phyloP scores from a whole-genome alignment of 1,140 invertebrate species.

The Neodiprion virginianus region DNA sequence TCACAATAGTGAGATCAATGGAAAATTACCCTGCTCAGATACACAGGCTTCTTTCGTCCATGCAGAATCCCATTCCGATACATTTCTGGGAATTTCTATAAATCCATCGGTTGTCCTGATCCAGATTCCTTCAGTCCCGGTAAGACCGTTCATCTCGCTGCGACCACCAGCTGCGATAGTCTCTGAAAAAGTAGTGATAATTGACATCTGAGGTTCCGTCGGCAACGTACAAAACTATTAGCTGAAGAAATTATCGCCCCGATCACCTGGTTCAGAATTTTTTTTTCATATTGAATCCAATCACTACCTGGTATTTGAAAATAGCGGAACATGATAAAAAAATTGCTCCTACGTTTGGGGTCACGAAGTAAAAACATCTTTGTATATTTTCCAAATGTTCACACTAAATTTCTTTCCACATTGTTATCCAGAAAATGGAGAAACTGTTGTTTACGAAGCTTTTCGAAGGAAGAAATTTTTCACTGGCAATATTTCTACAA shows the following conservation, averaged over 20 bases:
- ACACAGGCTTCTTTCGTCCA: conserved; percentile 59
- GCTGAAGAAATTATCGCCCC: neutral
- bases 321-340: too few relatives aligned
- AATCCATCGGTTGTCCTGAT: conserved; percentile 48
- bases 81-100: conserved; percentile 47
- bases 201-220: neutral
- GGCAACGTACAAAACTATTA: conserved; percentile 3
- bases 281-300: too few relatives aligned
- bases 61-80: conserved; percentile 37
- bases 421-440: too few relatives aligned
- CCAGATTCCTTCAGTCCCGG: conserved; percentile 52
- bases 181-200: conserved; percentile 35
- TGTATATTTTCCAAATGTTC: too few relatives aligned
- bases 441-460: too few relatives aligned
- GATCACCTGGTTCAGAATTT: too few relatives aligned
- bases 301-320: too few relatives aligned
- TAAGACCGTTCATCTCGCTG: conserved; percentile 50
- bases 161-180: conserved; percentile 53
- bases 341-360: too few relatives aligned
- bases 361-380: too few relatives aligned
- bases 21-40: conserved; percentile 54
- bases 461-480: neutral
- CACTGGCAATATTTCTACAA: neutral
- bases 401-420: too few relatives aligned
- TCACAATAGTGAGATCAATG: neutral